Evolutionary conservation across 2,113 vertebrate species (phyloP), one percentile per base, ranked within the genome.

Genomic region (Sinocyclocheilus anophthalmus): DNA sequence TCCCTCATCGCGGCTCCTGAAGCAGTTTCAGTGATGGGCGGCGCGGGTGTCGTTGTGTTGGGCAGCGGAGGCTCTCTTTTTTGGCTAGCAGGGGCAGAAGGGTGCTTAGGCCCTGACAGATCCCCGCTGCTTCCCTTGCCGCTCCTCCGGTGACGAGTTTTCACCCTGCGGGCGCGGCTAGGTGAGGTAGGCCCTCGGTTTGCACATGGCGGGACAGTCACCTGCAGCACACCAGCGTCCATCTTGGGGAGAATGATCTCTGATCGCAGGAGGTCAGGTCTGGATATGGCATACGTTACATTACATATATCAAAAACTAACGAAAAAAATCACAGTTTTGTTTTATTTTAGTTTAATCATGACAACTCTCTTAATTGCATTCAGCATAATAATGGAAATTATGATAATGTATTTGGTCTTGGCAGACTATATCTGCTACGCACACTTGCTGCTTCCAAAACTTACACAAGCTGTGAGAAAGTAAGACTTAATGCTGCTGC

Each of bases 251-350:
- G 94, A 90, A 97, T 96, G 84, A 97, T 95, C 88, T 98, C 97
- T 0, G 97, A 97, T 92, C 97, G 97, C 73, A 98, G 93, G 70
- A 99, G 94, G 88, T 99, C 97, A 13, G 97, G 97, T 91, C 97
- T 98, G 90, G 30, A 76, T 70, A 88, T 53, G 73, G 2, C 20
- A 45, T 45, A 45, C 42, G 10, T 45, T 45, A 45, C 9, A 45
- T 45, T 37, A 37, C 37, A 37, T 39, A 45, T 45, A 11, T 45
- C 10, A 11, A 45, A 45, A 45, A 45, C 42, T 45, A 3, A 45
- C 11, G 2, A 11, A 11, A 45, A 10, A 45, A 42, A 42, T 42
- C 7, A 33, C 30, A 33, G 30, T 33, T 42, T 6, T 7, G 8
- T 42, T 42, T 42, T 42, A 42, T 42, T 42, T 45, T 45, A 45